Percentiles rank a stretch among this genome's conserved stretches.
These are phyloP conservation scores for Pelodiscus sinensis DNA, from an alignment of 2,113 vertebrate species.

Conservation along the genomic window DNA sequence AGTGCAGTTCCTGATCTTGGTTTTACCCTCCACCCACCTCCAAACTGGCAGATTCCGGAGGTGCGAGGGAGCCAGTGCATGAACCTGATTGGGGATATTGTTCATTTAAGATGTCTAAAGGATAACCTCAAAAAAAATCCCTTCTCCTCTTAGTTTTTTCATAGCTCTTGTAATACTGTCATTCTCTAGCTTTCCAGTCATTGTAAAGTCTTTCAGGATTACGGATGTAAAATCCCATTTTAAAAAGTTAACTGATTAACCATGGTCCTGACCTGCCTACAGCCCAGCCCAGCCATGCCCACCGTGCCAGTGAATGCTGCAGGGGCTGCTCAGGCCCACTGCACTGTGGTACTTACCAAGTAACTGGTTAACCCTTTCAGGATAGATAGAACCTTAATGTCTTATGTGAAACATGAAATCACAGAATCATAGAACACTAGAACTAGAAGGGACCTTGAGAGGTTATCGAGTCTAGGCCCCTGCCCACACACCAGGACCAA, in stretches of 20 bases:
- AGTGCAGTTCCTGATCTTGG: slow-evolving; percentile 53
- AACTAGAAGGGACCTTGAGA: too few species aligned
- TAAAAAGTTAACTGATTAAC: too few species aligned
- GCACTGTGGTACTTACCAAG: too few species aligned
- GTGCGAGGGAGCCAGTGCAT: neutral
- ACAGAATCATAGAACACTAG: too few species aligned
- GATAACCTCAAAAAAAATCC: neutral
- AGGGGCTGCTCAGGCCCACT: too few species aligned
- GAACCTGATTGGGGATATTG: fast-evolving
- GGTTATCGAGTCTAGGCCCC: too few species aligned
- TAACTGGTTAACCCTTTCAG: neutral
- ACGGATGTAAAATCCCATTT: too few species aligned
- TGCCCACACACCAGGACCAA: too few species aligned
- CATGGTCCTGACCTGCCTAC: too few species aligned
- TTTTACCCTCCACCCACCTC: neutral
- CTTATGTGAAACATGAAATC: neutral
- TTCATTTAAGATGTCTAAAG: slow-evolving; percentile 20
- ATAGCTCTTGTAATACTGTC: neutral
- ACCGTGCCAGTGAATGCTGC: too few species aligned
- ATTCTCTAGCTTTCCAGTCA: neutral
- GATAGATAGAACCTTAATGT: neutral
- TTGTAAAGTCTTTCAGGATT: neutral
- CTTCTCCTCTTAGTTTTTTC: neutral
- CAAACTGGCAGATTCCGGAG: neutral
- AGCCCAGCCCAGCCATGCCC: too few species aligned